phyloP scores from a whole-genome alignment of 2,797 vertebrate genomes.

The Megalops cyprinoides region DNA sequence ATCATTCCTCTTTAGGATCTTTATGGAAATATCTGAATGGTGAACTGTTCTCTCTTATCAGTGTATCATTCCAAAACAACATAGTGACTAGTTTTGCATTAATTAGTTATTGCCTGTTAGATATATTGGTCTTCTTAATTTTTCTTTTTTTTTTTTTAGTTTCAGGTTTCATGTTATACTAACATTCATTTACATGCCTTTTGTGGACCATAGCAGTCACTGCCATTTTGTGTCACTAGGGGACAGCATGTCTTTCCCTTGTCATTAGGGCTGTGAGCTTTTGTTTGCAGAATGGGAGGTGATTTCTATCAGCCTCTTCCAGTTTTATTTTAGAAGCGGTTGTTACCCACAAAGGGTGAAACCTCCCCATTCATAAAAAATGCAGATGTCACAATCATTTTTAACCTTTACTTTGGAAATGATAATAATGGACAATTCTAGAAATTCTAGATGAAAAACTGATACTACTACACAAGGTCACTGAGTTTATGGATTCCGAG shows the following conservation, averaged over 20 bases:
- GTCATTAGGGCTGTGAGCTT: background rate
- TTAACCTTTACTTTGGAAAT: constrained; percentile 13
- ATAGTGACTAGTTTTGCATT: too few species aligned
- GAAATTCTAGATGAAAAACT: background rate
- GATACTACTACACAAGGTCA: background rate
- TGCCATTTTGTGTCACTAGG: constrained; percentile 17
- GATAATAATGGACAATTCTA: background rate
- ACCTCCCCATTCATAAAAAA: constrained; percentile 33
- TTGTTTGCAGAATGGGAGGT: background rate
- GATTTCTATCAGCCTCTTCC: background rate
- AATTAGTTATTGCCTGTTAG: too few species aligned
- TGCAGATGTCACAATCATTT: constrained; percentile 17
- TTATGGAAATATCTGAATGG: too few species aligned
- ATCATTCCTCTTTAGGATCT: too few species aligned
- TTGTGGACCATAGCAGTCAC: background rate
- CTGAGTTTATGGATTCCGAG: background rate
- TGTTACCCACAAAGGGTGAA: constrained; percentile 6
- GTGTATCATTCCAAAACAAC: too few species aligned
- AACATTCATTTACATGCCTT: background rate
- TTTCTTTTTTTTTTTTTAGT: too few species aligned
- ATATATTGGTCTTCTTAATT: too few species aligned
- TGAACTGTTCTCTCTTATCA: too few species aligned
- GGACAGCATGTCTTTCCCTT: constrained; percentile 27
- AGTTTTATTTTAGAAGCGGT: constrained; percentile 20
- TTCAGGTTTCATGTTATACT: too few species aligned